Evolutionary conservation across 2,888 invertebrate species (phyloP), one percentile per base, ranked within the genome.

Genomic region (Zaprionus bogoriensis): DNA sequence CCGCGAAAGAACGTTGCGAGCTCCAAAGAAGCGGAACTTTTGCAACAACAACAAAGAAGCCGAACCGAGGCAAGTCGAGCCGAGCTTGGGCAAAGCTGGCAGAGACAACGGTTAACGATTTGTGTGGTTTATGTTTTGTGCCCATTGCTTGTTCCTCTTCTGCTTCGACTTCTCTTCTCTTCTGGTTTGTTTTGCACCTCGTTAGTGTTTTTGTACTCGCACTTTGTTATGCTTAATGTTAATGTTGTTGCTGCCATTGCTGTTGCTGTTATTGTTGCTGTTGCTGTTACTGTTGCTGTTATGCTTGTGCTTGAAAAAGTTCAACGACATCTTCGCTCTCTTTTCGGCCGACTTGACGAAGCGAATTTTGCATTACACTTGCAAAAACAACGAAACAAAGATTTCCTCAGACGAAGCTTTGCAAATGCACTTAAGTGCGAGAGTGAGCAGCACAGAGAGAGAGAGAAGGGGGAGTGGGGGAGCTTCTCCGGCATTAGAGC

Each of bases 311-410:
- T 79, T 67, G 67, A 80, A 65, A 63, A 67, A 73, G 84, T 83
- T 83, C 87, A 87, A 68, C 67, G 87, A 86, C 84, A 66, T 64
- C 32, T 23, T 41, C 42, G 47, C 51, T 75, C 51, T 62, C 57
- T 48, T 53, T 67, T 55, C 63, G 41, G 17, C 22, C 69, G 47
- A 12, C 28, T 45, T 60, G 65, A 55, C 32, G 32, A 36, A 14
- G 32, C 19, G 20, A 46, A 38, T 61, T 57, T 67, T 50, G 50
- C 74, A 73, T 53, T 38, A 52, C 65, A 51, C 47, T 57, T 30
- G 10, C 28, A 39, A 22, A 20, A 39, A 30, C 52, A 41, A 36
- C 25, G 66, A 45, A 44, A 30, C 32, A 61, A 42, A 53, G 54
- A 42, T 74, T 44, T 17, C 32, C 17, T 36, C n/a, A n/a, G 17